Evolutionary conservation across 2,888 invertebrate species (phyloP).

Genomic region (Resseliella maxima): DNA sequence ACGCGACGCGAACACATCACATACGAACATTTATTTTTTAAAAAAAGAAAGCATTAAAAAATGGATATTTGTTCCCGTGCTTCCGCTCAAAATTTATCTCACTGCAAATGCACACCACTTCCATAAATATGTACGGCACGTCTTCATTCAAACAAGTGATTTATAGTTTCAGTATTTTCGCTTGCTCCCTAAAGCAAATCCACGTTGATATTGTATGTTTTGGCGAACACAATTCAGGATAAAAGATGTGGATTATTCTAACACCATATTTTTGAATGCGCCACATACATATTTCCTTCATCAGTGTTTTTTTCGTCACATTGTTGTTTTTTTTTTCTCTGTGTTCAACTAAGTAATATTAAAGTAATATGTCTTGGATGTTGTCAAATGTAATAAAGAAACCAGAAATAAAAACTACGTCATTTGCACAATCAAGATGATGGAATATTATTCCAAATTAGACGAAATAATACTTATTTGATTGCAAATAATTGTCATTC

Average conservation of each 20-base stretch:
- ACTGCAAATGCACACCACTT: not conserved
- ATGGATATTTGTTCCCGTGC: not conserved
- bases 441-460: not conserved
- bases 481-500: not conserved
- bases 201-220: not conserved
- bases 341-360: not conserved
- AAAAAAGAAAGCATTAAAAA: not conserved
- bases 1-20: not conserved
- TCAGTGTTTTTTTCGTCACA: no score
- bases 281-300: not conserved
- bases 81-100: not conserved
- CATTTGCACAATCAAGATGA: not conserved
- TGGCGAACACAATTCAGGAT: not conserved
- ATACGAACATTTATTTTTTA: not conserved
- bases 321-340: not conserved
- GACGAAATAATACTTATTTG: not conserved
- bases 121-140: constrained; percentile 29
- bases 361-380: constrained; percentile 12
- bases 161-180: constrained; percentile 4
- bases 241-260: constrained; percentile 11
- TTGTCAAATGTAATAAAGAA: constrained; percentile 2
- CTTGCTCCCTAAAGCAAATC: not conserved
- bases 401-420: not conserved
- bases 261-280: constrained; percentile 9
- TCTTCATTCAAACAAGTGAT: not conserved